Percentiles rank a stretch among this genome's conserved stretches.
Conservation (phyloP, 2,888 invertebrate genomes). For the Quadroppia sp. region DNA sequence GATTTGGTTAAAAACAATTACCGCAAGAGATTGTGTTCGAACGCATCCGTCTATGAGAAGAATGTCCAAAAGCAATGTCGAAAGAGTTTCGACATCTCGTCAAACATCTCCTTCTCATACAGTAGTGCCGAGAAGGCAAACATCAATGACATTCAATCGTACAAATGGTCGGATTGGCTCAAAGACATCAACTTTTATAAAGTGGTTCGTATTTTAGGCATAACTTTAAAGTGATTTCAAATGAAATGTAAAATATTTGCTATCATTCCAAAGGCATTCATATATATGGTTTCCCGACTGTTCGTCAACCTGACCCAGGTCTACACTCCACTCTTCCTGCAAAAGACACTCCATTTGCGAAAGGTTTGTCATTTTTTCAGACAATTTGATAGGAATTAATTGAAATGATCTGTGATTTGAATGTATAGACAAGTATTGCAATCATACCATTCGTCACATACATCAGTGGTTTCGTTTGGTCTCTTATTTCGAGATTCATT, state of each 20-base stretch:
- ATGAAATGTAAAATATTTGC: neutral
- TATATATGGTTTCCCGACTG: constrained; percentile 79
- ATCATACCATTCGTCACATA: constrained; percentile 42
- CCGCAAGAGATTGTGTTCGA: neutral
- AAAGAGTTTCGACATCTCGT: neutral
- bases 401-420: neutral
- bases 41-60: neutral
- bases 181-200: constrained; percentile 51
- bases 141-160: neutral
- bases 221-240: neutral
- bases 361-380: constrained; percentile 57
- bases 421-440: constrained; percentile 37
- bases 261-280: constrained; percentile 50
- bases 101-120: neutral
- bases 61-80: neutral
- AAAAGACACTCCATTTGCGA: constrained; percentile 58
- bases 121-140: neutral
- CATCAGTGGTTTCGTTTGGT: constrained; percentile 39
- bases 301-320: constrained; percentile 81
- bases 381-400: no score
- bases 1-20: constrained; percentile 16
- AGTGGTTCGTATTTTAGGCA: constrained; percentile 59
- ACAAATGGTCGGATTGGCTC: constrained; percentile 31
- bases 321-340: constrained; percentile 80
- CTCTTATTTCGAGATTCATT: constrained; percentile 16